Base-by-base conservation (phyloP, 2,888 invertebrate genomes). In the Mimachlamys varia region DNA sequence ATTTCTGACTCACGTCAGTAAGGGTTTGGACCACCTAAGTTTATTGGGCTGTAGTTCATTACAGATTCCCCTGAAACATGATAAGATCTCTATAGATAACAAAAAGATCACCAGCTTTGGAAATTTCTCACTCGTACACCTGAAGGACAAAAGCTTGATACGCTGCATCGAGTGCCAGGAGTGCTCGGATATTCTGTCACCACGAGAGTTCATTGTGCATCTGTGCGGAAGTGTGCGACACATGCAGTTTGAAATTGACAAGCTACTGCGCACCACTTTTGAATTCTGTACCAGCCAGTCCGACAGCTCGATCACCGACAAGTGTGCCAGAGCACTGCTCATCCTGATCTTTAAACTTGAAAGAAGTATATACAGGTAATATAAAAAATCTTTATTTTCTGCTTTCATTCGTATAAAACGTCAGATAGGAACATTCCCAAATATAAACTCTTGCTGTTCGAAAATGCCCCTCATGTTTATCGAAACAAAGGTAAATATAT, bases 351-450 rank as follows among this genome's bases (percentile, higher is more conserved):
- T 76, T 12, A 76, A 76, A 76, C 76, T 76, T 27, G 76, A 76
- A 33, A 76, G 76, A 76, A 76, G 76, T 76, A 27, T 76, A 76
- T 76, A 33, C 76, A 76, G 76, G 76, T 76, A 76, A 76, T n/a
- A n/a, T n/a, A 76, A 33, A 76, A 76, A 2, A 33, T 1, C 15
- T 53, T 10, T 10, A 5, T 5, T 44, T 44, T 44, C 44, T 44
- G 44, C 44, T 44, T 44, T 5, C 44, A 44, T 44, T 3, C 7
- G 7, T 44, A 5, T 44, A 44, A 44, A 5, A 44, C 4, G 44
- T 44, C 4, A 7, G 7, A 7, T 7, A 44, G 44, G 44, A 44
- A 44, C 44, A 44, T 44, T 44, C 44, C 44, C 44, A 44, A 44
- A 44, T 7, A 3, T 44, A 44, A 44, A 44, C 44, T 5, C 7